Base-by-base conservation (phyloP, 1,140 invertebrate genomes). In the Acromyrmex echinatior region DNA sequence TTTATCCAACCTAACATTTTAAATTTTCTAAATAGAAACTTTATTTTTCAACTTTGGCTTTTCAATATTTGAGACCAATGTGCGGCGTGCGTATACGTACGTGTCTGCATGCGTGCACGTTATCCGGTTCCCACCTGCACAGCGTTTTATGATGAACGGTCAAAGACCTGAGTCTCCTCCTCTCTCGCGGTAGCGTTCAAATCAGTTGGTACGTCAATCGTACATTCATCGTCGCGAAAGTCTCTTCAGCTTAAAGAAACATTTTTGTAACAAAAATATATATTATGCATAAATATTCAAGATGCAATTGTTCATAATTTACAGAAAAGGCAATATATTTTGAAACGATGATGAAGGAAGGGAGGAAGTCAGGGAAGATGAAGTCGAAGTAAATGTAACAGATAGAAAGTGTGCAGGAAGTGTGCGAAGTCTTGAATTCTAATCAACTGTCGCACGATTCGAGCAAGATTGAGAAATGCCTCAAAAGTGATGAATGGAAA, bases 61-160 rank as follows among this genome's bases (percentile, higher is more conserved):
- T 39, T 39, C 35, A 6, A 9, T 7, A 39, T 39, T 35, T 35
- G 35, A 0, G 7, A 39, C 35, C 35, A 39, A 39, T 9, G 35
- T 39, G 35, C 35, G 35, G 35, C 35, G 35, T 39, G 35, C 35
- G 35, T 39, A 39, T 39, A 39, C 0, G 6, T 39, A 39, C 35
- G 35, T 39, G 35, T 9, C 35, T 39, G 35, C 7, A 0, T 39
- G 74, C 74, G 35, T 39, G 35, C 14, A 45, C 16, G 35, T 45
- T 39, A 18, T 77, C 56, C 58, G 9, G 74, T 39, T 77, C 12
- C 35, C 58, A 77, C 74, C 74, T 77, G 74, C 31, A 31, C 31
- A 31, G 9, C 35, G 58, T 58, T 77, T 77, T 58, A 62, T 58
- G 16, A 21, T 58, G 21, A 76, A 62, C 74, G 74, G 74, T 77